Conservation (phyloP, 2,113 vertebrate species). For the Centropristis striata region DNA sequence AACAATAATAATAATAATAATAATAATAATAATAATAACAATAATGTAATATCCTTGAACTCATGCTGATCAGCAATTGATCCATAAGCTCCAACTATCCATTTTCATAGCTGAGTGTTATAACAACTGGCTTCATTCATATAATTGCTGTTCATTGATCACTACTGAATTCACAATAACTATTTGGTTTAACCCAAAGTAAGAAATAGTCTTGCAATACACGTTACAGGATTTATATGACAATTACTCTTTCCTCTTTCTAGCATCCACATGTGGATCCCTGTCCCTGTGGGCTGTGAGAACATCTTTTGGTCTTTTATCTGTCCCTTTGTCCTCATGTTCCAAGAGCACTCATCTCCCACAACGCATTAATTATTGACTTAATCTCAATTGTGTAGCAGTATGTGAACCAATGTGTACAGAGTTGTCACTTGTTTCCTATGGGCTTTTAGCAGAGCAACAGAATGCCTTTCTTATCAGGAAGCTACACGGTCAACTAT, state of each 20-base stretch:
- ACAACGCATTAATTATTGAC: not conserved
- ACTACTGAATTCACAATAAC: constrained; percentile 13
- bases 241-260: not conserved
- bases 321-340: constrained; percentile 11
- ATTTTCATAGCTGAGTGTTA: not conserved
- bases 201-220: not conserved
- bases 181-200: not conserved
- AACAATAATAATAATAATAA: not conserved
- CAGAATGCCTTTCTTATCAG: not conserved
- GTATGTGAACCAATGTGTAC: constrained; percentile 5
- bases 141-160: not conserved
- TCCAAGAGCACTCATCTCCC: constrained; percentile 12
- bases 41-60: not conserved
- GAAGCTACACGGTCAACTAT: not conserved
- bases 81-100: not conserved
- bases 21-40: not conserved
- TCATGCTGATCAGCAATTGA: constrained; percentile 17
- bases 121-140: not conserved
- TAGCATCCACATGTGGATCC: constrained; percentile 6
- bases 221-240: not conserved
- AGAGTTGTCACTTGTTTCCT: not conserved
- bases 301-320: constrained; percentile 32
- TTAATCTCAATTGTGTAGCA: not conserved
- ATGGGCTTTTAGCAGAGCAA: not conserved
- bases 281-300: not conserved